Base-by-base conservation (phyloP, 1,140 invertebrate genomes). In the Dinoponera quadriceps region DNA sequence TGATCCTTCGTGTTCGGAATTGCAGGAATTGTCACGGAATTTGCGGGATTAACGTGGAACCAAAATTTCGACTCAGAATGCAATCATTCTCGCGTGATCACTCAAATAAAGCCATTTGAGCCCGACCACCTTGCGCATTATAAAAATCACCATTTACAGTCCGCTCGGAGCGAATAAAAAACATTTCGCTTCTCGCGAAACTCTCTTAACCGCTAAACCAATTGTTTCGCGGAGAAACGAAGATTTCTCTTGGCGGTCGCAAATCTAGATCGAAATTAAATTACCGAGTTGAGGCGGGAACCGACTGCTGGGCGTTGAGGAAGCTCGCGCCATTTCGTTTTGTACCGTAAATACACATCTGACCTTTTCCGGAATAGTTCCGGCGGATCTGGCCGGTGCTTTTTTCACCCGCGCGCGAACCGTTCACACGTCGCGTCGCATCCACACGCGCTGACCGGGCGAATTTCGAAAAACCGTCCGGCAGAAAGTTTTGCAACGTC, bases 181-280 rank as follows among this genome's bases (percentile, higher is more conserved):
- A 44, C 2, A 80, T 71, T 66, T 18, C 14, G 75, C 69, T 80
- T 49, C n/a, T n/a, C n/a, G n/a, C 22, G 51, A 80, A 57, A 44
- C 75, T 71, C 54, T 4, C 51, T 44, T 71, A 57, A 80, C 33
- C 65, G 51, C 65, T 80, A 69, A 71, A 69, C 57, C 51, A 65
- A 80, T 80, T 80, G 65, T 71, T 71, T 59, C 65, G 51, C 25
- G 75, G 65, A n/a, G 38, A 33, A 69, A 80, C 38, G 51, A 57
- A 71, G 65, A 80, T 80, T 69, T 80, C 66, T 78, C 75, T 69
- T 59, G 65, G 75, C 49, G 75, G 71, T 80, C 75, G 75, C 75
- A 80, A 80, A 80, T 80, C 54, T 80, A n/a, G 51, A 25, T 80
- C 25, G 65, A 71, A 71, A 80, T 80, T 80, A 80, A 80, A 80